Evolutionary conservation across 2,888 invertebrate genomes (phyloP).

Genomic region (Pomacea canaliculata): DNA sequence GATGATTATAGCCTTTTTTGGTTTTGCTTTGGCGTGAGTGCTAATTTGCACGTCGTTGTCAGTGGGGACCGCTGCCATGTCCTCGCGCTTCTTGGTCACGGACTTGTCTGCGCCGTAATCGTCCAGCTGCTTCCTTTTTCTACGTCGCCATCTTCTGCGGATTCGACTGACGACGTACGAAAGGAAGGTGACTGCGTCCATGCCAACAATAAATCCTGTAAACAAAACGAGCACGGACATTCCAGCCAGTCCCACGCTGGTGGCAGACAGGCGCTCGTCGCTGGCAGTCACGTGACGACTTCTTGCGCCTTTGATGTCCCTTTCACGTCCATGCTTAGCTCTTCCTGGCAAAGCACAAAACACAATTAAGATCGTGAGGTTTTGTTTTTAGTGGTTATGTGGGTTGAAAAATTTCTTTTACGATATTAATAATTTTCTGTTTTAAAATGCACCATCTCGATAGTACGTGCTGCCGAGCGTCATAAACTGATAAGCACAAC

Average conservation of each 20-base stretch:
- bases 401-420: no score
- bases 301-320: slow-evolving; percentile 2
- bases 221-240: slow-evolving; percentile 9
- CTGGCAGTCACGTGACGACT: not conserved
- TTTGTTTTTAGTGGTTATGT: no score
- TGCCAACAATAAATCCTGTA: slow-evolving; percentile 14
- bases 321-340: slow-evolving; percentile 10
- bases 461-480: no score
- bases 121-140: not conserved
- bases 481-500: no score
- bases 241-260: slow-evolving; percentile 12
- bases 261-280: slow-evolving; percentile 3
- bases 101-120: no score
- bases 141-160: not conserved
- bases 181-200: slow-evolving; percentile 11
- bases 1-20: no score
- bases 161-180: not conserved
- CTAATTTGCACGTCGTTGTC: not conserved
- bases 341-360: slow-evolving; percentile 2
- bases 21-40: no score
- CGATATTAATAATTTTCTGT: no score
- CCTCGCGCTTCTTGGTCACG: not conserved
- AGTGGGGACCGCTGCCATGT: not conserved
- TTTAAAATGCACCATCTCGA: no score
- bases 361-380: no score